Percentiles rank a stretch among this genome's conserved stretches.
These are phyloP conservation scores for Passer montanus DNA, from an alignment of 2,113 vertebrate genomes.

Conservation along the genomic window DNA sequence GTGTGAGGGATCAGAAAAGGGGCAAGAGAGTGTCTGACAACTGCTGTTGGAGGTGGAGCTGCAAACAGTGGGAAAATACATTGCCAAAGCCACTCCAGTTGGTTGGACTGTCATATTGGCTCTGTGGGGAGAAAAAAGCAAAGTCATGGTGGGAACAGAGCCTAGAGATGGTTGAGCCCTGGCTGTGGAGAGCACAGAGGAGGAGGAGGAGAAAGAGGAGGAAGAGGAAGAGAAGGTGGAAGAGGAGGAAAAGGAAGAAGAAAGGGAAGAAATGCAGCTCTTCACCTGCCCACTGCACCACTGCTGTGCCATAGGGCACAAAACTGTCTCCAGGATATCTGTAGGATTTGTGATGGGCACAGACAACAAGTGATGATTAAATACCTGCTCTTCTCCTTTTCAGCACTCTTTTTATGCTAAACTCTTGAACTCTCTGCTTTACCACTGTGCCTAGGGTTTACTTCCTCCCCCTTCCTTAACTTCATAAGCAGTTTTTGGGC, in stretches of 20 bases:
- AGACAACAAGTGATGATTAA: background rate
- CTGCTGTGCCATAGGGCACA: rapidly evolving
- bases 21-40: background rate
- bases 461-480: background rate
- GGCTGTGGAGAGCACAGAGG: background rate
- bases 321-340: background rate
- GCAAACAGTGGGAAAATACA: background rate
- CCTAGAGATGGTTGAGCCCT: background rate
- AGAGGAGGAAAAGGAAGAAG: background rate
- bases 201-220: background rate
- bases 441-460: background rate
- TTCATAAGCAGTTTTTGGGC: background rate
- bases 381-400: background rate
- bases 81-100: background rate
- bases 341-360: background rate
- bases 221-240: background rate
- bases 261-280: background rate
- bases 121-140: background rate
- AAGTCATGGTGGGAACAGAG: background rate
- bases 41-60: background rate
- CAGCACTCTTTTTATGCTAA: background rate
- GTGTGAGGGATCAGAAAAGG: background rate
- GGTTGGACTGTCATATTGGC: background rate
- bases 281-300: background rate
- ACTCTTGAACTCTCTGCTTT: background rate